Evolutionary conservation across 2,888 invertebrate species (phyloP).

Genomic region (Pammene fasciana): DNA sequence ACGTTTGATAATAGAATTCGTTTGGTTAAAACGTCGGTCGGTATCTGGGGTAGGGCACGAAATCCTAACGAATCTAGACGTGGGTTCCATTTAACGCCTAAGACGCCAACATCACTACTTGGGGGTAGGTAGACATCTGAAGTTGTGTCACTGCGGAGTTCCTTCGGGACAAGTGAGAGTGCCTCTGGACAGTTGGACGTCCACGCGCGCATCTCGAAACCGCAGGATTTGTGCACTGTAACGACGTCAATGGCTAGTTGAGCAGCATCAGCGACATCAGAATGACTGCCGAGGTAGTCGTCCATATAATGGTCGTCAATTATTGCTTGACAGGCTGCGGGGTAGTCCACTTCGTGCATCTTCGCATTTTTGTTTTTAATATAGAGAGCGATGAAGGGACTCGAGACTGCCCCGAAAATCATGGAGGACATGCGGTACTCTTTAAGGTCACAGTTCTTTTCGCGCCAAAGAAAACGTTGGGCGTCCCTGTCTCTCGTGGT

Average conservation of each 20-base stretch:
- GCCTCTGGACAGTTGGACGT: not conserved
- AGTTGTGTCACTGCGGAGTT: no score
- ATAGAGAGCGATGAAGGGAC: no score
- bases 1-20: no score
- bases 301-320: conserved; percentile 6
- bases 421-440: not conserved
- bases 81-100: conserved; percentile 2
- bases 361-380: no score
- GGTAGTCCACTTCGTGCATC: not conserved
- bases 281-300: conserved; percentile 2
- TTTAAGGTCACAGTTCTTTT: not conserved
- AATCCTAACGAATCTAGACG: not conserved
- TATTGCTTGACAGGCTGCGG: not conserved
- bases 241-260: not conserved
- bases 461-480: conserved; percentile 1
- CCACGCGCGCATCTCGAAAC: not conserved
- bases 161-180: no score
- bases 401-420: no score
- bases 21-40: conserved; percentile 5
- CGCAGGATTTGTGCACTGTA: not conserved
- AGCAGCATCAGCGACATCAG: not conserved
- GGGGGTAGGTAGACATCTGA: not conserved
- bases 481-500: conserved; percentile 3
- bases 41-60: not conserved
- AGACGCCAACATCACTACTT: not conserved